Evolutionary conservation across 2,113 vertebrate genomes (phyloP).

Genomic region (Sander lucioperca): DNA sequence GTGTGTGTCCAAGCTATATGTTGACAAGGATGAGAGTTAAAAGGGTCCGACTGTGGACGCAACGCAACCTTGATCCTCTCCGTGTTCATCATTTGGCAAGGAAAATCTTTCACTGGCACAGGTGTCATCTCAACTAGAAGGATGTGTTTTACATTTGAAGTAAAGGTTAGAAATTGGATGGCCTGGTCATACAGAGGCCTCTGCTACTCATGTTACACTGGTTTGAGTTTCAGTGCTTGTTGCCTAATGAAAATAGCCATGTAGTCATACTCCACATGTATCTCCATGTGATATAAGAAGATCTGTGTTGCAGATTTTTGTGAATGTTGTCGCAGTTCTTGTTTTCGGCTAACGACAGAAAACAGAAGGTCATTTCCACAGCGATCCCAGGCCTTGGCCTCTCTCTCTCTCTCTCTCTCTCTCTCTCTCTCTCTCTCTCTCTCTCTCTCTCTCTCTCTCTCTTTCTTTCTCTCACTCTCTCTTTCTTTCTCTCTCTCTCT

Average conservation of each 20-base stretch:
- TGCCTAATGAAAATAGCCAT: constrained; percentile 72
- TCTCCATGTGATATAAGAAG: constrained; percentile 16
- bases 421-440: neutral
- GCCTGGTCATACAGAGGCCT: constrained; percentile 58
- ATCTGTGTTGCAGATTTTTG: constrained; percentile 7
- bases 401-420: neutral
- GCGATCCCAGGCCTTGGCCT: constrained; percentile 41
- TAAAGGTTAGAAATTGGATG: constrained; percentile 64
- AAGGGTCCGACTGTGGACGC: constrained; percentile 34
- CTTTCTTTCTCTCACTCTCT: neutral
- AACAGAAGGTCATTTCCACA: constrained; percentile 31
- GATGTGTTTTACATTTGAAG: constrained; percentile 47
- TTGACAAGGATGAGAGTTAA: constrained; percentile 46
- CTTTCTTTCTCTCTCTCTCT: neutral
- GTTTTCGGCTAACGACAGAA: neutral
- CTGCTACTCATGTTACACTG: constrained; percentile 70
- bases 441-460: constrained; percentile 13
- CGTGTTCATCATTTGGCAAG: constrained; percentile 37
- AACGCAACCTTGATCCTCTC: constrained; percentile 40
- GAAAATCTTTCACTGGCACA: neutral
- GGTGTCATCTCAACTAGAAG: neutral
- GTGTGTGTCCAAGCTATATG: constrained; percentile 43
- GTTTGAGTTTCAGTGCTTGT: constrained; percentile 71
- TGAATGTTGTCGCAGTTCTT: neutral
- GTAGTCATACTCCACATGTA: constrained; percentile 46